Evolutionary conservation across 2,888 invertebrate genomes (phyloP), one percentile per base, ranked within the genome.

Genomic region (Cistogaster globosa): DNA sequence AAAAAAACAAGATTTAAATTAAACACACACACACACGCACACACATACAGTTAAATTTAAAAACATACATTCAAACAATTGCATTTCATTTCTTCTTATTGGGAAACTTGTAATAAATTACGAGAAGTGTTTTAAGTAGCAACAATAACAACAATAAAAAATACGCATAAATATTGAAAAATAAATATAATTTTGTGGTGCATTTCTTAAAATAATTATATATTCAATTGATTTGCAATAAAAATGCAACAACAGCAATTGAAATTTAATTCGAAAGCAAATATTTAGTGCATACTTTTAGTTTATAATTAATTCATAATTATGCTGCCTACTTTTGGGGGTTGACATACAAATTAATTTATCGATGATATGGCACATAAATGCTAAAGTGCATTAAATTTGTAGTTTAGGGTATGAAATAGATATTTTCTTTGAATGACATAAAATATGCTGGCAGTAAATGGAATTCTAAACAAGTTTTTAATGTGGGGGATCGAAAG

Each of bases 91-190:
- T 36, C 32, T 71, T 55, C 9, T 75, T 78, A 42, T 74, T 63
- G 45, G 53, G 69, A 20, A 22, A 77, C 57, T 60, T 58, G 62
- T 80, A 72, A 81, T 85, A 85, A 78, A 82, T 85, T 60, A 72
- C 58, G 36, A 68, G 62, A 62, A 74, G 62, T 77, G 57, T 51
- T 78, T 78, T 38, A 57, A 58, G 16, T 48, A 55, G 48, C 51
- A 68, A 58, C 58, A 68, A 68, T 53, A 69, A 60, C 8, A 5
- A 32, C 18, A 63, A 11, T 14, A 58, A n/a, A n/a, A n/a, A n/a
- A 36, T 36, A 11, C 26, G 20, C 53, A 62, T 69, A 62, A 62
- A 62, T 62, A 60, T 69, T 68, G 36, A 26, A 68, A 69, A 69
- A 69, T 63, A 69, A 55, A 71, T 11, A 72, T 26, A 67, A 48